Percentiles rank a stretch among this genome's conserved stretches.
Evolutionary conservation across 2,888 invertebrate species (phyloP).

Genomic region (Aplocera efformata): DNA sequence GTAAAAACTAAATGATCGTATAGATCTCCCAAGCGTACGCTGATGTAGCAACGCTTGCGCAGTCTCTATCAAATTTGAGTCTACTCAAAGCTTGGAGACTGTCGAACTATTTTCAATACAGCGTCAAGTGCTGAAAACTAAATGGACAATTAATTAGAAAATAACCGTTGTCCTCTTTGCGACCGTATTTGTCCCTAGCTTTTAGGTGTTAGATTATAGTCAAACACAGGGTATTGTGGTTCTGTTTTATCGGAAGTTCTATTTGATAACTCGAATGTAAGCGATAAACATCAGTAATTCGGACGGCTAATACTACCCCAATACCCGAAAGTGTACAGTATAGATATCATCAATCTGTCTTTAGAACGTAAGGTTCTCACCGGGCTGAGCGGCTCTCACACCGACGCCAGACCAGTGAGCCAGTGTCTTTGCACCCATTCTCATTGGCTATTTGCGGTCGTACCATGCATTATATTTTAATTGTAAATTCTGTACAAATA

Average conservation of each 20-base stretch:
- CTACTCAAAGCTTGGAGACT: too few relatives aligned
- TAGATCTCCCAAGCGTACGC: too few relatives aligned
- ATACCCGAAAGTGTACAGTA: conserved; percentile 71
- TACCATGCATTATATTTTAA: too few relatives aligned
- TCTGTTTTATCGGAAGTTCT: conserved; percentile 75
- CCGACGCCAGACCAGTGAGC: too few relatives aligned
- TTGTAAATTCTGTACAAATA: too few relatives aligned
- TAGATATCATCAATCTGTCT: conserved; percentile 67
- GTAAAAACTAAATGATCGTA: too few relatives aligned
- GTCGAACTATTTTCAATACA: too few relatives aligned
- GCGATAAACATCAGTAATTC: conserved; percentile 51
- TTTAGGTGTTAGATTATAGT: conserved; percentile 73
- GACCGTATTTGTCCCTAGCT: conserved; percentile 75
- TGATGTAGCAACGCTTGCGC: too few relatives aligned
- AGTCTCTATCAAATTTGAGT: too few relatives aligned
- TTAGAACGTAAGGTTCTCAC: conserved; percentile 45
- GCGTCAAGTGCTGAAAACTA: too few relatives aligned
- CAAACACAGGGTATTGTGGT: conserved; percentile 80
- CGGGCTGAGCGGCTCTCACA: conserved; percentile 40
- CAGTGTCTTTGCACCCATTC: not conserved
- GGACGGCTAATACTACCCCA: conserved; percentile 75
- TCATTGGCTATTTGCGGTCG: too few relatives aligned
- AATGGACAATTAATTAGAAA: not conserved
- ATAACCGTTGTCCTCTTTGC: conserved; percentile 62
- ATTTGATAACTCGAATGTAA: conserved; percentile 63